Evolutionary conservation across 2,888 invertebrate genomes (phyloP).

Genomic region (Urechis unicinctus): DNA sequence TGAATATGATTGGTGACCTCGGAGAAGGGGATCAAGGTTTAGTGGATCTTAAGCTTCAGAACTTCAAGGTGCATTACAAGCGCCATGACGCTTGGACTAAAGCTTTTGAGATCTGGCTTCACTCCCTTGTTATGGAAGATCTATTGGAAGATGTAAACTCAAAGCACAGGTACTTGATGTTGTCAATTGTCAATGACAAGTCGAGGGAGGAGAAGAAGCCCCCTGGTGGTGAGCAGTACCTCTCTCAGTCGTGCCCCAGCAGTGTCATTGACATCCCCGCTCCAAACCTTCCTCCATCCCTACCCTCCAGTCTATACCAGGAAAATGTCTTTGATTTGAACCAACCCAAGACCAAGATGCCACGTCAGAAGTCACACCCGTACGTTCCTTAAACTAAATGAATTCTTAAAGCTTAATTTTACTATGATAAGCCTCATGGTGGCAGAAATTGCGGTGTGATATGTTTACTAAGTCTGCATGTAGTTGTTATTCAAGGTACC

Average conservation of each 20-base stretch:
- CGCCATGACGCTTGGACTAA: constrained; percentile 65
- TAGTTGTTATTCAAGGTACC: no score
- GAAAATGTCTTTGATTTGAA: constrained; percentile 10
- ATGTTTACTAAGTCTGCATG: no score
- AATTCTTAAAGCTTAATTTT: no score
- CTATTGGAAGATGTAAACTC: constrained; percentile 71
- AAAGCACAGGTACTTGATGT: constrained; percentile 74
- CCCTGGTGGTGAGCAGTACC: constrained; percentile 21
- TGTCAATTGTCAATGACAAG: constrained; percentile 21
- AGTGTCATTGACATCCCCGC: constrained; percentile 37
- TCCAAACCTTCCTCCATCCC: constrained; percentile 56
- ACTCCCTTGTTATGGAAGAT: constrained; percentile 86
- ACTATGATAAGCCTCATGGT: no score
- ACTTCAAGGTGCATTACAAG: constrained; percentile 72
- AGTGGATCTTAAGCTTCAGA: constrained; percentile 78
- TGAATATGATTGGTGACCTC: constrained; percentile 44
- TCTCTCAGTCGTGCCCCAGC: constrained; percentile 74
- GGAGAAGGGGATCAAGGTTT: constrained; percentile 52
- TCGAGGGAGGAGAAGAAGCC: not conserved
- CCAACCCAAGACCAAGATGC: not conserved
- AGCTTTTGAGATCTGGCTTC: constrained; percentile 65
- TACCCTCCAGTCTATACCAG: constrained; percentile 37
- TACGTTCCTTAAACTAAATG: not conserved
- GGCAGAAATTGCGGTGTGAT: no score
- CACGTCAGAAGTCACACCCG: not conserved